Evolutionary conservation across 2,888 invertebrate genomes (phyloP).

Genomic region (Alcis repandata): DNA sequence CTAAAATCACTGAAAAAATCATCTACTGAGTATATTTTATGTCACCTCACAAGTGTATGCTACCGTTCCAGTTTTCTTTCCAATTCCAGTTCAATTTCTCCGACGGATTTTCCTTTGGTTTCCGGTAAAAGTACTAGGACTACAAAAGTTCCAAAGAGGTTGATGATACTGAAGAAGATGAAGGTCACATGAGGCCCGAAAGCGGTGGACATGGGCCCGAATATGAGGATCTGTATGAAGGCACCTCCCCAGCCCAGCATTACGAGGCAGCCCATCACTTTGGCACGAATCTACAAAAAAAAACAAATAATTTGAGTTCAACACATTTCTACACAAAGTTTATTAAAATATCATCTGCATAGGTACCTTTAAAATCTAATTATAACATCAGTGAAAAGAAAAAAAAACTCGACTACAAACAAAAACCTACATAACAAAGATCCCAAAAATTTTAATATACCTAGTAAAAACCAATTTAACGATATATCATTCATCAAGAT

Average conservation of each 20-base stretch:
- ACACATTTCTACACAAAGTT: no score
- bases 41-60: no score
- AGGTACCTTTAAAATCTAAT: no score
- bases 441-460: no score
- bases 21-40: no score
- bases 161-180: slow-evolving; percentile 62
- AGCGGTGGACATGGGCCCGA: slow-evolving; percentile 46
- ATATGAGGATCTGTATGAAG: slow-evolving; percentile 54
- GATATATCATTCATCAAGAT: no score
- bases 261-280: slow-evolving; percentile 56
- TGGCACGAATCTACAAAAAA: slow-evolving; percentile 63
- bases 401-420: no score
- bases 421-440: no score
- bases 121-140: slow-evolving; percentile 68
- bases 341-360: no score
- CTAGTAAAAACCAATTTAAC: no score
- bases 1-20: no score
- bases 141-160: slow-evolving; percentile 60
- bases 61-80: slow-evolving; percentile 16
- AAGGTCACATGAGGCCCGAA: slow-evolving; percentile 66
- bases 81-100: slow-evolving; percentile 60
- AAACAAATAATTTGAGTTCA: neutral
- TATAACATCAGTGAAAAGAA: no score
- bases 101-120: slow-evolving; percentile 70
- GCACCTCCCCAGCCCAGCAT: slow-evolving; percentile 54